These are phyloP conservation scores for Rhabdornis inornatus DNA, from an alignment of 2,113 vertebrate genomes.

Conservation along the genomic window DNA sequence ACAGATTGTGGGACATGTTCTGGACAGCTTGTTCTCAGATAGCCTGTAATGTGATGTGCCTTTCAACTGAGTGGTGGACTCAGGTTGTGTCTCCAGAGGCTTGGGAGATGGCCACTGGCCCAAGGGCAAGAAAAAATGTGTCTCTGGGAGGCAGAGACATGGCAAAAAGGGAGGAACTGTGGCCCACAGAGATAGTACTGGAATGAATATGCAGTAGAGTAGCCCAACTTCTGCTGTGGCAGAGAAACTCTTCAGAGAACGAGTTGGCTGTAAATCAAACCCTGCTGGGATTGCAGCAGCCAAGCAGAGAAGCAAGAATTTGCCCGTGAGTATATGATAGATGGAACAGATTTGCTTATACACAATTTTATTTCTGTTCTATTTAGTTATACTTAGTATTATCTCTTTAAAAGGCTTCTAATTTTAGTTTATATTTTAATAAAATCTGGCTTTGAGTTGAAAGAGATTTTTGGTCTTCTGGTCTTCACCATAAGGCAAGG, in stretches of 20 bases:
- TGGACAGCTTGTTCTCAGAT: constrained; percentile 13
- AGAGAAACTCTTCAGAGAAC: background rate
- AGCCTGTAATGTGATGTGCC: background rate
- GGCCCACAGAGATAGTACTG: background rate
- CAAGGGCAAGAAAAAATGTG: background rate
- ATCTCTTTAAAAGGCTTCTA: background rate
- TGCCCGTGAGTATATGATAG: background rate
- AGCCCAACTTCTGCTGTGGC: background rate
- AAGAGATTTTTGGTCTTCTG: background rate
- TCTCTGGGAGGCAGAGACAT: background rate
- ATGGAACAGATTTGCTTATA: background rate
- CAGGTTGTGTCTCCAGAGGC: background rate
- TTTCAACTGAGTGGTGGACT: background rate
- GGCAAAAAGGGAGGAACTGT: background rate
- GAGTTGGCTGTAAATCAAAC: background rate
- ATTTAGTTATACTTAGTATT: background rate
- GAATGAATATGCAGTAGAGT: background rate
- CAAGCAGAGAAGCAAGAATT: background rate
- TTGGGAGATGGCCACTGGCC: background rate
- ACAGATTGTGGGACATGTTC: background rate
- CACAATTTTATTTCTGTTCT: background rate
- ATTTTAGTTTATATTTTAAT: background rate
- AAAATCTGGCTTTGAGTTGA: background rate
- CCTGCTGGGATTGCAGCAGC: background rate
- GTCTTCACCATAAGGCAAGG: background rate